Evolutionary conservation across 2,797 vertebrate species (phyloP).

Genomic region (Oreortyx pictus): DNA sequence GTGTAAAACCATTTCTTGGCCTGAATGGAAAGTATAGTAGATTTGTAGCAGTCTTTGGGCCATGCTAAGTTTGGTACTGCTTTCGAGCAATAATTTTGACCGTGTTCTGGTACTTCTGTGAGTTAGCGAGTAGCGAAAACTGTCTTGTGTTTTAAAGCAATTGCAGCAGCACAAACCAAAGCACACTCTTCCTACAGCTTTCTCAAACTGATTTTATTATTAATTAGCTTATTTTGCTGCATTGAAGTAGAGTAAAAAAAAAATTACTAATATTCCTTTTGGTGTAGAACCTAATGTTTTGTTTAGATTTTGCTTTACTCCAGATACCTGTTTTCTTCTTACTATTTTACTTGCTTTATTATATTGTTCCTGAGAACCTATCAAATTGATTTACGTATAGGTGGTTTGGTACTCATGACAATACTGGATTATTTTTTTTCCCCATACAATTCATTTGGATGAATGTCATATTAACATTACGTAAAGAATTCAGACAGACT

Average conservation of each 20-base stretch:
- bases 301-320: background rate
- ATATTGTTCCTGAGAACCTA: background rate
- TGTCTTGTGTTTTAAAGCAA: background rate
- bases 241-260: background rate
- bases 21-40: background rate
- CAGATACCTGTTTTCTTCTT: background rate
- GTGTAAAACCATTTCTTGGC: background rate
- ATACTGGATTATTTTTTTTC: background rate
- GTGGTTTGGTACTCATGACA: background rate
- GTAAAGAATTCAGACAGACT: background rate
- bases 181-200: background rate
- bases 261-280: background rate
- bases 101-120: background rate
- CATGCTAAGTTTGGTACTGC: background rate
- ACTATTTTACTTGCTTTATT: background rate
- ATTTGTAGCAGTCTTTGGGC: background rate
- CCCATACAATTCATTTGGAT: background rate
- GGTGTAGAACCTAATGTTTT: background rate
- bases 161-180: background rate
- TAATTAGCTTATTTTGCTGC: background rate
- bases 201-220: background rate
- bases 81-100: background rate
- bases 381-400: background rate
- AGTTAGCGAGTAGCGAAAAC: background rate
- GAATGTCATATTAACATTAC: background rate